Conservation (phyloP, 2,888 invertebrate species). For the Protophormia terraenovae region DNA sequence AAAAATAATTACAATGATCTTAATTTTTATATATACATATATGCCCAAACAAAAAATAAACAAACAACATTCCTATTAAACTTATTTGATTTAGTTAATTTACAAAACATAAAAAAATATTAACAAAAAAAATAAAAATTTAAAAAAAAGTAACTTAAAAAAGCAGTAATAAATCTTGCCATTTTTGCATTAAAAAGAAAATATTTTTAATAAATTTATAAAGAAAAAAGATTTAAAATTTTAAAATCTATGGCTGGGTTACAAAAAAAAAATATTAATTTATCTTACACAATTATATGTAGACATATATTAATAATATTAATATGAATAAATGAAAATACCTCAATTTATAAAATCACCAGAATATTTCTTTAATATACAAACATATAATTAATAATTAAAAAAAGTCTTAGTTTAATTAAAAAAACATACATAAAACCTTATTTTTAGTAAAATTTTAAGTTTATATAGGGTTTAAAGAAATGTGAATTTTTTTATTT, state of each 20-base stretch:
- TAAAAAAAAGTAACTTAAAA: not conserved
- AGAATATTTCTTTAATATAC: conserved; percentile 48
- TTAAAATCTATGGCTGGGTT: conserved; percentile 67
- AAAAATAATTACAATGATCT: not conserved
- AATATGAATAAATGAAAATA: conserved; percentile 43
- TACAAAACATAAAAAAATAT: conserved; percentile 2
- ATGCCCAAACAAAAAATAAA: no score
- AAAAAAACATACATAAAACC: not conserved
- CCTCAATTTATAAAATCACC: conserved; percentile 66
- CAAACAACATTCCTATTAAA: conserved; percentile 35
- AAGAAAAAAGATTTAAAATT: no score
- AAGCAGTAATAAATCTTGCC: conserved; percentile 24
- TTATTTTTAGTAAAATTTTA: no score
- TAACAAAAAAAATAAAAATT: conserved; percentile 4
- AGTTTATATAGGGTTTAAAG: no score
- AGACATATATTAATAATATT: no score
- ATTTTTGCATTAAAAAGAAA: conserved; percentile 68
- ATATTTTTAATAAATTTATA: no score
- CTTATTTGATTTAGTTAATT: conserved; percentile 19
- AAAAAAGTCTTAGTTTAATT: conserved; percentile 18
- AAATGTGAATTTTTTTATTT: no score
- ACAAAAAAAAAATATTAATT: conserved; percentile 16
- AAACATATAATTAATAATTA: not conserved
- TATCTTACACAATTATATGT: no score
- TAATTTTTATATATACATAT: not conserved